Conservation (phyloP, 2,797 vertebrate species). For the Epinephelus coioides region DNA sequence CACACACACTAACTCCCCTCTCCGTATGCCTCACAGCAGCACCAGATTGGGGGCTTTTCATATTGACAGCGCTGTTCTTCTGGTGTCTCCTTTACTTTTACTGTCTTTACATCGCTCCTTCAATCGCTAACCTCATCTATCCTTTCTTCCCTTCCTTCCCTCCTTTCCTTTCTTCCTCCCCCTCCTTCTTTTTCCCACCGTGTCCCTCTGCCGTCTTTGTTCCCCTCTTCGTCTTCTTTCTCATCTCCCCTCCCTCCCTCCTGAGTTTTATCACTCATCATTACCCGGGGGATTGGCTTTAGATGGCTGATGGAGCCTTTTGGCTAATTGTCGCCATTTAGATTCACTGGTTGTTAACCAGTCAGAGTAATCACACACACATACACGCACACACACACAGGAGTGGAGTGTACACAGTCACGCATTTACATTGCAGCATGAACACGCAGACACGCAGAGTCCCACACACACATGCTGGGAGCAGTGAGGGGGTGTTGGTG, state of each 20-base stretch:
- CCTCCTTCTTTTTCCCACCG: background rate
- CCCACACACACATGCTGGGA: slow-evolving; percentile 62
- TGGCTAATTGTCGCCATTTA: slow-evolving; percentile 89
- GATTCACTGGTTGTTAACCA: slow-evolving; percentile 87
- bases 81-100: slow-evolving; percentile 56
- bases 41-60: slow-evolving; percentile 68
- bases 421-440: slow-evolving; percentile 61
- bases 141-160: slow-evolving; percentile 18
- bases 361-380: slow-evolving; percentile 73
- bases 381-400: slow-evolving; percentile 32
- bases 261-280: slow-evolving; percentile 84
- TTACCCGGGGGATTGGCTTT: slow-evolving; percentile 85
- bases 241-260: slow-evolving; percentile 42
- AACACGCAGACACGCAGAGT: slow-evolving; percentile 47
- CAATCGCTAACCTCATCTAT: slow-evolving; percentile 50
- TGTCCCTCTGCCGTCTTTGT: slow-evolving; percentile 58
- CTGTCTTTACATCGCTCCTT: slow-evolving; percentile 51
- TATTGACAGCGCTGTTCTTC: slow-evolving; percentile 67
- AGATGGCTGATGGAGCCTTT: slow-evolving; percentile 85
- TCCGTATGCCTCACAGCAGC: slow-evolving; percentile 54
- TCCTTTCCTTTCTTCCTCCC: slow-evolving; percentile 26
- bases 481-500: slow-evolving; percentile 78
- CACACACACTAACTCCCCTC: slow-evolving; percentile 33
- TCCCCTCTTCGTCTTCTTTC: slow-evolving; percentile 46
- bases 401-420: slow-evolving; percentile 37